A percentile compares a stretch with the other conserved stretches of the same genome.
These are phyloP conservation scores for Lymantria monacha DNA, from an alignment of 2,888 invertebrate genomes.

Conservation along the genomic window DNA sequence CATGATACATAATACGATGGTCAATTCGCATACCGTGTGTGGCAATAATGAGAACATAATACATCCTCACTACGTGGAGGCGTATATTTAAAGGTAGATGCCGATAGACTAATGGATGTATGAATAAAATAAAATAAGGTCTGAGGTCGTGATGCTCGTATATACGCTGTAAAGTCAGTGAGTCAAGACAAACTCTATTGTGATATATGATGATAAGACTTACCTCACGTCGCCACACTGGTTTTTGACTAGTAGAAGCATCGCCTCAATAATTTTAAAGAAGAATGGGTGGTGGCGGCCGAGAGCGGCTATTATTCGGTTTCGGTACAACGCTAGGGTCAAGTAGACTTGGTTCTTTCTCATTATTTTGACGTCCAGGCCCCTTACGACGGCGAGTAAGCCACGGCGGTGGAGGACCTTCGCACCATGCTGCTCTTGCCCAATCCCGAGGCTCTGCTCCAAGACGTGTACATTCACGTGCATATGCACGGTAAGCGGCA, in stretches of 20 bases:
- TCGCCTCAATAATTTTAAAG: constrained; percentile 53
- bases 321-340: constrained; percentile 55
- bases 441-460: constrained; percentile 88
- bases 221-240: constrained; percentile 68
- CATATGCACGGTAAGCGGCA: constrained; percentile 94
- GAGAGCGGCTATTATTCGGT: constrained; percentile 56
- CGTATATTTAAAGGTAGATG: too few relatives aligned
- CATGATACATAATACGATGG: too few relatives aligned
- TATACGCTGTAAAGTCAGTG: too few relatives aligned
- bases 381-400: constrained; percentile 53
- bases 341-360: constrained; percentile 40
- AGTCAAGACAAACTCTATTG: too few relatives aligned
- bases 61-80: too few relatives aligned
- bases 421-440: constrained; percentile 87
- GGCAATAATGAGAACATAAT: too few relatives aligned
- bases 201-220: neutral
- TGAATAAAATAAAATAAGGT: too few relatives aligned
- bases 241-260: constrained; percentile 77
- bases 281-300: constrained; percentile 74
- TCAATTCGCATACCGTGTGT: too few relatives aligned
- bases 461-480: constrained; percentile 91
- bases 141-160: too few relatives aligned
- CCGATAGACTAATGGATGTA: too few relatives aligned
- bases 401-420: constrained; percentile 67
- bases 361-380: constrained; percentile 17